Evolutionary conservation across 2,888 invertebrate genomes (phyloP).

Genomic region (Limnephilus rhombicus): DNA sequence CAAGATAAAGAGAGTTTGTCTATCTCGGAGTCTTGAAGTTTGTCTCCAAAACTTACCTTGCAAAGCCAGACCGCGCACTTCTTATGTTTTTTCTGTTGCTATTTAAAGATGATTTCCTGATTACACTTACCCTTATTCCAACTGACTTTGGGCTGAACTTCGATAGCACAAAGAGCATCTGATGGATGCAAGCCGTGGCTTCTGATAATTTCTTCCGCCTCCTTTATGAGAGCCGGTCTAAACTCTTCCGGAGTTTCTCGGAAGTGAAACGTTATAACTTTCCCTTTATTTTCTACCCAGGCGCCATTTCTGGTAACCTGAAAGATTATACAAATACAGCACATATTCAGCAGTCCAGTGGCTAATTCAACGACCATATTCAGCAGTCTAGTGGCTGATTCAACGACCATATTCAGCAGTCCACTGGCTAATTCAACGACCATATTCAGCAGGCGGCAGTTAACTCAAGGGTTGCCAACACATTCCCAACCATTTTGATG

Average conservation of each 20-base stretch:
- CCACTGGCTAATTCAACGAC: no score
- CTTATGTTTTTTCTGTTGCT: neutral
- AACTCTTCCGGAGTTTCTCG: conserved; percentile 81
- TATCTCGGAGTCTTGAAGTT: neutral
- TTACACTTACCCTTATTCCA: conserved; percentile 83
- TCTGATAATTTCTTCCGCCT: conserved; percentile 80
- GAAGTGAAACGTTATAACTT: conserved; percentile 85
- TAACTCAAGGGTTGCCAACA: no score
- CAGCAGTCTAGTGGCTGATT: neutral
- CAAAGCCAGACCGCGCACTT: neutral
- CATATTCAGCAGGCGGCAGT: no score
- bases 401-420: no score
- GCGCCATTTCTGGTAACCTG: conserved; percentile 84
- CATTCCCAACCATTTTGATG: neutral
- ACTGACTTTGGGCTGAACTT: conserved; percentile 87
- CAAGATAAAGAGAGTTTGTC: neutral
- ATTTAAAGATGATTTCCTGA: neutral
- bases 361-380: neutral
- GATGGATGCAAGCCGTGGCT: conserved; percentile 82
- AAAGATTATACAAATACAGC: neutral
- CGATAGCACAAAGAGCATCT: conserved; percentile 84
- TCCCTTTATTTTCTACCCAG: conserved; percentile 87
- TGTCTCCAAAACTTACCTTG: neutral
- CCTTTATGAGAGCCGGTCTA: conserved; percentile 76
- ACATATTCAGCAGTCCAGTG: neutral